A percentile compares a stretch with the other conserved stretches of the same genome.
These are phyloP conservation scores for Anadara kagoshimensis DNA, from an alignment of 1,140 invertebrate species.

Conservation along the genomic window DNA sequence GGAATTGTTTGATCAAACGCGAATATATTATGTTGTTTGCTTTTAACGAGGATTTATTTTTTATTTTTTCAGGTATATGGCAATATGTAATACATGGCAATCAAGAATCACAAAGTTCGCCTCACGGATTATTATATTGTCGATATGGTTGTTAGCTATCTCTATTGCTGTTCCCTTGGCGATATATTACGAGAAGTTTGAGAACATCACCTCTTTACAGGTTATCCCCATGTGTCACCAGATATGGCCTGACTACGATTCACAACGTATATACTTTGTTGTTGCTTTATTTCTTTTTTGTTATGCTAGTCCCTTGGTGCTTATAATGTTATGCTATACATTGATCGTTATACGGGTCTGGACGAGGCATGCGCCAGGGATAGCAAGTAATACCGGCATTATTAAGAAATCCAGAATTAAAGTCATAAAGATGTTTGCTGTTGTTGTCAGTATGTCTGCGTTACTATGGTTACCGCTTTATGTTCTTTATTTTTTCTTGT, in stretches of 20 bases:
- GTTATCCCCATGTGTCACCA: conserved; percentile 51
- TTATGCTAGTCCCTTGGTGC: conserved; percentile 91
- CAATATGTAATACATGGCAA: conserved; percentile 95
- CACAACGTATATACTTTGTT: conserved; percentile 89
- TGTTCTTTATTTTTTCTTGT: conserved; percentile 63
- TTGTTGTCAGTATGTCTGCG: conserved; percentile 94
- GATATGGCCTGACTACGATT: conserved; percentile 72
- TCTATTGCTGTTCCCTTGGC: conserved; percentile 91
- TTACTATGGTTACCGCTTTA: conserved; percentile 96
- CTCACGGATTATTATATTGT: conserved; percentile 90
- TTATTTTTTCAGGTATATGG: conserved; percentile 84
- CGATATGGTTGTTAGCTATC: conserved; percentile 92
- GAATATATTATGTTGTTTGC: too few species aligned
- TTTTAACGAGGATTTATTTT: too few species aligned
- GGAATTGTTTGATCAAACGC: too few species aligned
- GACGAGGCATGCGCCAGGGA: conserved; percentile 86
- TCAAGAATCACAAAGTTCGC: conserved; percentile 91
- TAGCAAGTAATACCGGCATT: conserved; percentile 48
- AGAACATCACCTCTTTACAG: conserved; percentile 21
- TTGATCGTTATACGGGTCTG: conserved; percentile 94
- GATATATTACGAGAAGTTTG: conserved; percentile 84
- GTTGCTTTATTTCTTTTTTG: conserved; percentile 91
- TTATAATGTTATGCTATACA: conserved; percentile 93
- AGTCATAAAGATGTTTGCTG: conserved; percentile 96
- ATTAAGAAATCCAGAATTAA: conserved; percentile 70